Base-by-base conservation (phyloP, 2,113 vertebrate genomes). In the Cyprinus carpio region DNA sequence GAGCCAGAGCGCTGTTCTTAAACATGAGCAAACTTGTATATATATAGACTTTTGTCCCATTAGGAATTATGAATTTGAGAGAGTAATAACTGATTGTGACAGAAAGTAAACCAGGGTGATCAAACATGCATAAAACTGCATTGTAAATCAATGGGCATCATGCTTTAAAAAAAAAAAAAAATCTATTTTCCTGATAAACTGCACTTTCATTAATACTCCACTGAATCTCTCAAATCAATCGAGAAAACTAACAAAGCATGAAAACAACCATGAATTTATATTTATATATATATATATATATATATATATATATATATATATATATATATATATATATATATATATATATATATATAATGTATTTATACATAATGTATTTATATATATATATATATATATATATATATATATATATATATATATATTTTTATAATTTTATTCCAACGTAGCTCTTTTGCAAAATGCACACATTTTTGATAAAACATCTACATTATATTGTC, bases 71-170 rank as follows among this genome's bases (percentile, higher is more conserved):
- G 75, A 67, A 62, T 34, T 60, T 65, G 29, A 46, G 74, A 49
- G 6, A 71, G 77, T 27, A 67, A 58, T 51, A 46, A 87, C 56
- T 56, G 13, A 78, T 84, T 81, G 54, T 67, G 56, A 29, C 46
- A 40, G 64, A 62, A 64, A 75, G 56, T 29, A 49, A 74, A 40
- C 46, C 65, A 54, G 51, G 13, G 77, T 75, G 64, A 82, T 72
- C 79, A 78, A 71, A 86, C 72, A 84, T n/a, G 20, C 62, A 84
- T 76, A 54, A 81, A 72, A 54, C 25, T 74, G 20, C 62, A n/a
- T 31, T 7, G 25, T 27, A 49, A 81, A 78, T 83, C 75, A 25
- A 69, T 81, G 49, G 16, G 23, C 11, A 62, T 27, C 31, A 84
- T 40, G 51, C 56, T 12, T 67, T 29, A 34, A 34, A 34, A 31